Percentiles rank a stretch among this genome's conserved stretches.
These are phyloP conservation scores for Halcyon senegalensis DNA, from an alignment of 2,113 vertebrate species.

Conservation along the genomic window DNA sequence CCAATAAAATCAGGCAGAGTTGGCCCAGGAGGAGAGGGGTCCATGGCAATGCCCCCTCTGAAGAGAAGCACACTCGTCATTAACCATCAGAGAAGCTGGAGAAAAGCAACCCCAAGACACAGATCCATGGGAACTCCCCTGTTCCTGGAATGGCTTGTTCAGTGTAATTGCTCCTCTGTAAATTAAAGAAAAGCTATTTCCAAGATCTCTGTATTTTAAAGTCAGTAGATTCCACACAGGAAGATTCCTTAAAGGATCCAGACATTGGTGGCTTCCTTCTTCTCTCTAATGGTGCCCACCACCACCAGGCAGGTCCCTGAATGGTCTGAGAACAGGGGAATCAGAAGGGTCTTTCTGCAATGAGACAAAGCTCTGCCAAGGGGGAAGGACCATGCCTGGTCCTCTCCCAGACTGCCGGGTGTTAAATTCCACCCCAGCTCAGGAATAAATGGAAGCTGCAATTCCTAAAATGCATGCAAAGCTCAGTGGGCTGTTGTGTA, in stretches of 20 bases:
- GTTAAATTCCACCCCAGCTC: neutral
- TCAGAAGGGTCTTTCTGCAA: neutral
- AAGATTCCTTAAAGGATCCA: neutral
- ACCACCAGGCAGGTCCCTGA: neutral
- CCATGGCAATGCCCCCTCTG: neutral
- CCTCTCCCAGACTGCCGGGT: neutral
- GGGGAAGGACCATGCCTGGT: too few species aligned
- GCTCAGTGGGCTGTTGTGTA: too few species aligned
- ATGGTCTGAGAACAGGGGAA: neutral
- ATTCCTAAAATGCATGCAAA: neutral
- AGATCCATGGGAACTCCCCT: neutral
- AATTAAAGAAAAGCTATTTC: neutral
- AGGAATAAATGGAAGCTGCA: neutral
- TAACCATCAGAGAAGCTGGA: neutral
- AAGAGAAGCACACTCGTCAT: neutral
- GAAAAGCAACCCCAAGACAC: neutral
- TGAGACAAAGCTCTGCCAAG: accelerated
- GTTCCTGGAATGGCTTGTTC: neutral
- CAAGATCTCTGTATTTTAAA: neutral
- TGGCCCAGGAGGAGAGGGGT: neutral
- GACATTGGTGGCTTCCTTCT: neutral
- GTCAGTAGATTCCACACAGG: neutral
- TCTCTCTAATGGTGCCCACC: neutral
- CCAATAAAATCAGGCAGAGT: neutral
- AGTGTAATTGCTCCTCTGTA: neutral